Conservation (phyloP, 2,113 vertebrate species). For the Hirundichthys speculiger region DNA sequence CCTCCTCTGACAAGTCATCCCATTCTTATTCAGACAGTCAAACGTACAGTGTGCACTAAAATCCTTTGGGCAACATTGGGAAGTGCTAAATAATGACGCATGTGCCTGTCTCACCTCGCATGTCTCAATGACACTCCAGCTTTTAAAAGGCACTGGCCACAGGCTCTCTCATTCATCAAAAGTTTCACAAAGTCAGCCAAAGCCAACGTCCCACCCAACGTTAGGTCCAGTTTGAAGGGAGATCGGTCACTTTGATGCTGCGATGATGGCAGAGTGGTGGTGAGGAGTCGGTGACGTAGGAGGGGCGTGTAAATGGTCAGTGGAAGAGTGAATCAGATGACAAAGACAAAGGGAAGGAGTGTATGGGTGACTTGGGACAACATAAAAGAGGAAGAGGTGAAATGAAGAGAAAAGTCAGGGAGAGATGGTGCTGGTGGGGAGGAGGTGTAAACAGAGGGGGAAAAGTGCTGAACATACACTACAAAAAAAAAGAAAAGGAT, state of each 20-base stretch:
- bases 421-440: too few relatives aligned
- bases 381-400: neutral
- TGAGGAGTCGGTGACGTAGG: constrained; percentile 12
- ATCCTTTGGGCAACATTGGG: neutral
- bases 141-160: constrained; percentile 20
- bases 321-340: constrained; percentile 19
- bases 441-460: constrained; percentile 1
- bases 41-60: neutral
- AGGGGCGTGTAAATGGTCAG: constrained; percentile 7
- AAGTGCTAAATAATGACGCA: constrained; percentile 9
- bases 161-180: constrained; percentile 49
- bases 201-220: too few relatives aligned
- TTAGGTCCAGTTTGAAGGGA: constrained; percentile 13
- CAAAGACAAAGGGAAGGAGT: constrained; percentile 14
- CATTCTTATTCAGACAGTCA: too few relatives aligned
- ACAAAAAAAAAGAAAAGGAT: too few relatives aligned
- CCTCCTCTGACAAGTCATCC: too few relatives aligned
- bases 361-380: neutral
- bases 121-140: constrained; percentile 26
- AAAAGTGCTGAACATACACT: too few relatives aligned
- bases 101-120: constrained; percentile 8
- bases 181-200: constrained; percentile 62
- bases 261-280: constrained; percentile 9
- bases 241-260: constrained; percentile 36
- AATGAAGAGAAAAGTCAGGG: constrained; percentile 3